Conservation (phyloP, 1,140 invertebrate species). For the Camponotus vicinus region DNA sequence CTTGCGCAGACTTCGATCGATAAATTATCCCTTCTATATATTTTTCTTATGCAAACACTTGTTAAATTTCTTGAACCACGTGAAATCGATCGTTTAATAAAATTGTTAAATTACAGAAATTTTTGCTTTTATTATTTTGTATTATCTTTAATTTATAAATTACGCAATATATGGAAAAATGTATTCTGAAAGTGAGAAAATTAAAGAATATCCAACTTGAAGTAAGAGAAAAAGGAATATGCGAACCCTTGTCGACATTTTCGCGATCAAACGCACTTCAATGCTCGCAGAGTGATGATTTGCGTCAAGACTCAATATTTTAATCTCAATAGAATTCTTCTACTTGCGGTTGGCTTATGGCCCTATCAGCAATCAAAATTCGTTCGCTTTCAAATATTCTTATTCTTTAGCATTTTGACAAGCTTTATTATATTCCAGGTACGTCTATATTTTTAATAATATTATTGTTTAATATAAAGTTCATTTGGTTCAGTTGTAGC, state of each 20-base stretch:
- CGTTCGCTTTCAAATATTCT: not conserved
- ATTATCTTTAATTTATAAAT: too few relatives aligned
- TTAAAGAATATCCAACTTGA: not conserved
- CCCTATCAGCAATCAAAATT: not conserved
- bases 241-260: too few relatives aligned
- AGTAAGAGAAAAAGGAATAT: not conserved
- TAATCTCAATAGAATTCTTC: not conserved
- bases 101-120: too few relatives aligned
- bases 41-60: too few relatives aligned
- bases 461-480: not conserved
- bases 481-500: not conserved
- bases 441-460: not conserved
- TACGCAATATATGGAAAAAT: not conserved
- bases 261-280: not conserved
- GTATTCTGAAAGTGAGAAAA: not conserved
- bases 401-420: not conserved
- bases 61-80: too few relatives aligned
- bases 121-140: not conserved
- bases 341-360: not conserved
- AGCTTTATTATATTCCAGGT: constrained; percentile 7
- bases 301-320: not conserved
- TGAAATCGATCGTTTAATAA: too few relatives aligned
- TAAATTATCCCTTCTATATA: too few relatives aligned
- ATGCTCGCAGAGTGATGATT: not conserved
- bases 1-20: too few relatives aligned